Evolutionary conservation across 2,888 invertebrate genomes (phyloP).

Genomic region (Oscheius sp.): DNA sequence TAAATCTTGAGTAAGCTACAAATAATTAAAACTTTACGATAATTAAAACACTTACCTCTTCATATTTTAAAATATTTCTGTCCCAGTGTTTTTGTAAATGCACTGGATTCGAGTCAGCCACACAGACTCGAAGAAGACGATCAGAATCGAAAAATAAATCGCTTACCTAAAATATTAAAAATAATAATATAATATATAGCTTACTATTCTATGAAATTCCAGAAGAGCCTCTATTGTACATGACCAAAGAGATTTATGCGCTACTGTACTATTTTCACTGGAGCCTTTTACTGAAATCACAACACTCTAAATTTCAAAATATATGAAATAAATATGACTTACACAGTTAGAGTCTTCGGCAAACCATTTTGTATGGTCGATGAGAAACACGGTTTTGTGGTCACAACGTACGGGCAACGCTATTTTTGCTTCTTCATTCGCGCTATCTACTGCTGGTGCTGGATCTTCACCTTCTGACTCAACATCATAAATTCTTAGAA

Average conservation of each 20-base stretch:
- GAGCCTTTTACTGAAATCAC: conserved; percentile 6
- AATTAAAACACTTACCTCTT: background rate
- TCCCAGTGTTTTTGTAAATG: conserved; percentile 11
- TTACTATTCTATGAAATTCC: conserved; percentile 94
- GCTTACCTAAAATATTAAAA: conserved; percentile 72
- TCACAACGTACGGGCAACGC: too few relatives aligned
- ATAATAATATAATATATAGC: conserved; percentile 81
- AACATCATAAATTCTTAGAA: too few relatives aligned
- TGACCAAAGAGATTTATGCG: conserved; percentile 93
- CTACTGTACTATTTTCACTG: conserved; percentile 63
- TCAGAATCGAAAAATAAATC: conserved; percentile 83
- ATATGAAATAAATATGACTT: background rate
- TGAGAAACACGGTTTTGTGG: conserved; percentile 90
- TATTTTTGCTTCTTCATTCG: too few relatives aligned
- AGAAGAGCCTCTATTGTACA: conserved; percentile 92
- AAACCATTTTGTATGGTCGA: conserved; percentile 92
- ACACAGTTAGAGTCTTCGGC: conserved; percentile 63
- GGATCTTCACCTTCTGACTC: too few relatives aligned
- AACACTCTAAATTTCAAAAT: conserved; percentile 1
- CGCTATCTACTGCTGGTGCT: too few relatives aligned
- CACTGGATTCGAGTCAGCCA: conserved; percentile 86
- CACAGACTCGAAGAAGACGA: conserved; percentile 80
- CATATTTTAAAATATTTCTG: background rate
- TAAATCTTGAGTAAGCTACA: conserved; percentile 34
- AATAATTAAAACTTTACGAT: background rate